phyloP scores from a whole-genome alignment of 2,113 vertebrate genomes.

The Thamnaconus septentrionalis region DNA sequence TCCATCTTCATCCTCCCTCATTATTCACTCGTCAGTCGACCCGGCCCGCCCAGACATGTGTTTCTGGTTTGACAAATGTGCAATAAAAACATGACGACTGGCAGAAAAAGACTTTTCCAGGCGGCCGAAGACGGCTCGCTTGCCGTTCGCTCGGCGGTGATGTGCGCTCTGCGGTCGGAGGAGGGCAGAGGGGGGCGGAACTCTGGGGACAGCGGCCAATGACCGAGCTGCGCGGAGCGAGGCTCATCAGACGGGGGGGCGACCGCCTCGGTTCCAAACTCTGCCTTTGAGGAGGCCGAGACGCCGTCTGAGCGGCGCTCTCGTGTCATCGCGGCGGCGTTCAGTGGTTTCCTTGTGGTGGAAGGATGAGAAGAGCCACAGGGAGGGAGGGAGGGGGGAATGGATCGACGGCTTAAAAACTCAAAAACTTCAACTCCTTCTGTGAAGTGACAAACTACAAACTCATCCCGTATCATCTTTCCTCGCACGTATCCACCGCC shows the following conservation, averaged over 20 bases:
- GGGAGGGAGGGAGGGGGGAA: too few relatives aligned
- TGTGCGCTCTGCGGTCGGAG: constrained; percentile 27
- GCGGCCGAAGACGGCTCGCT: constrained; percentile 18
- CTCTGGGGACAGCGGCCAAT: constrained; percentile 13
- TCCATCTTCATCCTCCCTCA: constrained; percentile 1
- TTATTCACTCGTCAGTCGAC: constrained; percentile 18
- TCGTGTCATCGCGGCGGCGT: too few relatives aligned
- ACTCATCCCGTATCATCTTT: too few relatives aligned
- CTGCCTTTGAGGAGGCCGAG: too few relatives aligned
- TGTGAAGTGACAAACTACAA: too few relatives aligned
- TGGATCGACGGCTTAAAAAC: too few relatives aligned
- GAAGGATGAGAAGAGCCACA: too few relatives aligned
- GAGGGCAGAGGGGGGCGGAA: constrained; percentile 38
- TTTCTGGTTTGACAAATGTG: constrained; percentile 45
- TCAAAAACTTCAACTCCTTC: too few relatives aligned
- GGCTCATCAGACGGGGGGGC: constrained; percentile 13
- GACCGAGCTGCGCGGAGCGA: constrained; percentile 7
- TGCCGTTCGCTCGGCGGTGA: constrained; percentile 24
- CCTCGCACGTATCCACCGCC: too few relatives aligned
- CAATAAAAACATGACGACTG: constrained; percentile 9
- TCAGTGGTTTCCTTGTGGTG: too few relatives aligned
- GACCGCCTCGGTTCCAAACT: too few relatives aligned
- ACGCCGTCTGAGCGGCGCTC: too few relatives aligned
- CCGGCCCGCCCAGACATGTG: constrained; percentile 34
- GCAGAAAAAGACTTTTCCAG: constrained; percentile 21